phyloP scores from a whole-genome alignment of 2,888 invertebrate species.

The Gymnoscelis rufifasciata region DNA sequence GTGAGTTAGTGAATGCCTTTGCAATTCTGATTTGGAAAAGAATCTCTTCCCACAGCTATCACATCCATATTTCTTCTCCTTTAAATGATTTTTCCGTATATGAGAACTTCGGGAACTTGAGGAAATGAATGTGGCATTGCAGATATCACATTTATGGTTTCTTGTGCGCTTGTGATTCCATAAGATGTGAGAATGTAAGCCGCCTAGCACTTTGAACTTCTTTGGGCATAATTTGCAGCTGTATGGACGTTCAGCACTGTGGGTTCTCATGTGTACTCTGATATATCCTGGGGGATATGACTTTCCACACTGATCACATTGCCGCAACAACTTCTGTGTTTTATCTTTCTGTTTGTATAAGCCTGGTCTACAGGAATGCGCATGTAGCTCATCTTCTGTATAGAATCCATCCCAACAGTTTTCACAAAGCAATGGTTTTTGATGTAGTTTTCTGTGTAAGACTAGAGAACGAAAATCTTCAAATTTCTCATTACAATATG shows the following conservation, averaged over 20 bases:
- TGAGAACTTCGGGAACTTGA: conserved; percentile 69
- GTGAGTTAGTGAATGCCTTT: conserved; percentile 67
- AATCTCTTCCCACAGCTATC: conserved; percentile 68
- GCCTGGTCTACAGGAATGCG: conserved; percentile 59
- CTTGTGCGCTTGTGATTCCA: conserved; percentile 72
- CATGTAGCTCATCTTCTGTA: conserved; percentile 41
- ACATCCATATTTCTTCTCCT: conserved; percentile 71
- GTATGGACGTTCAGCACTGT: conserved; percentile 59
- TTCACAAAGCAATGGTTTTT: conserved; percentile 65
- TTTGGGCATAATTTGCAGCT: conserved; percentile 72
- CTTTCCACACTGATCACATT: conserved; percentile 74
- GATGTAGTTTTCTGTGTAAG: conserved; percentile 62
- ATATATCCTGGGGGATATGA: conserved; percentile 72
- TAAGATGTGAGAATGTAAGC: conserved; percentile 64
- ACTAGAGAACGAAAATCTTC: conserved; percentile 66
- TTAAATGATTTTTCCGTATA: conserved; percentile 67
- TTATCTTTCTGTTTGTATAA: conserved; percentile 46
- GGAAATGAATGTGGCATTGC: conserved; percentile 69
- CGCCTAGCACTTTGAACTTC: conserved; percentile 70
- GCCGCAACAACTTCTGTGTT: conserved; percentile 48
- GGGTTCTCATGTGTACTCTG: conserved; percentile 68
- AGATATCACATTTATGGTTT: conserved; percentile 70
- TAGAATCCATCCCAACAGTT: conserved; percentile 71
- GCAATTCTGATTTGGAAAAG: conserved; percentile 68
- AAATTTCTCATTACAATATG: conserved; percentile 70